Evolutionary conservation across 1,140 invertebrate genomes (phyloP), one percentile per base, ranked within the genome.

Genomic region (Aphidius ervi): DNA sequence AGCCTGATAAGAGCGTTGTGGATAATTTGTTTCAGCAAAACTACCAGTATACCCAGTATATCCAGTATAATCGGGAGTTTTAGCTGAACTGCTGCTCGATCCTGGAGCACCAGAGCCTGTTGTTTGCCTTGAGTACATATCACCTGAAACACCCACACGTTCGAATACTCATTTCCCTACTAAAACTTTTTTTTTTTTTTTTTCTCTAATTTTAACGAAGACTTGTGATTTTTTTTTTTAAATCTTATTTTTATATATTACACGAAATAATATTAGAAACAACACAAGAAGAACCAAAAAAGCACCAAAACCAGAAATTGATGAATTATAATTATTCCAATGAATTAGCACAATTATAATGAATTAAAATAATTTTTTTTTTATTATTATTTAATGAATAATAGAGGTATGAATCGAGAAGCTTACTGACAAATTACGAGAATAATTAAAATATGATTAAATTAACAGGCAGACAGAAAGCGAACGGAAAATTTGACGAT

Each of bases 121-220:
- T 46, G 76, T 80, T 58, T 79, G 79, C 62, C 82, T 73, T n/a
- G 81, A 79, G 64, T 84, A 84, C 77, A 83, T 82, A 68, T 84
- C 82, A 74, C 81, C 82, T 83, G 75, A 31, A 81, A 80, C 67
- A 73, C 61, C 66, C 66, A 63, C 63, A 58, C 52, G 53, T 53
- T 70, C 52, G 37, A 50, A 20, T 50, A 42, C 47, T 56, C 20
- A 48, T 62, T 23, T 20, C 23, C 6, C 39, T 61, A 59, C 5
- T 53, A 46, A 39, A 64, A 52, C 45, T 5, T 48, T 6, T 6
- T 6, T 6, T n/a, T 6, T 6, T n/a, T 3, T 9, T 10, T n/a
- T 41, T 5, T 10, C 40, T 39, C 39, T 42, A 58, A 48, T 47
- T 8, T 31, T n/a, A 39, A 40, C 37, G 31, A 54, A 54, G 42